phyloP scores from a whole-genome alignment of 2,113 vertebrate genomes.

The Dicaeum eximium region DNA sequence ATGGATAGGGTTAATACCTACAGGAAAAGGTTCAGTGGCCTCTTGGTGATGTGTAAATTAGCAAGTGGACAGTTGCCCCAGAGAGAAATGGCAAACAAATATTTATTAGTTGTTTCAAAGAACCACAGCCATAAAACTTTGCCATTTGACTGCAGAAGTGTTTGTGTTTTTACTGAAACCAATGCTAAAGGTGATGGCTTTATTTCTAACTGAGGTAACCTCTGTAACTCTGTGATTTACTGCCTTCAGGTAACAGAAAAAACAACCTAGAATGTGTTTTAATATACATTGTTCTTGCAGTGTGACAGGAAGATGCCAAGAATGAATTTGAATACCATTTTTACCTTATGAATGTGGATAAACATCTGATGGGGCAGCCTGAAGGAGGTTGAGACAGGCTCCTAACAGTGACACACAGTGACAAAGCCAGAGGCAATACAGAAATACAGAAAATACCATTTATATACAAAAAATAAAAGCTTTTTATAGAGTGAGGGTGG shows the following conservation, averaged over 20 bases:
- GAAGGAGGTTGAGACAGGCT: neutral
- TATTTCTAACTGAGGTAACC: constrained; percentile 6
- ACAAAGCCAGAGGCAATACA: neutral
- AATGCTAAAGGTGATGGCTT: constrained; percentile 31
- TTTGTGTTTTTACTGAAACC: constrained; percentile 53
- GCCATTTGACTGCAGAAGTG: constrained; percentile 1
- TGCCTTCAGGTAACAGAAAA: constrained; percentile 22
- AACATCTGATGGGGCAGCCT: neutral
- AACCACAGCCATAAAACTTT: constrained; percentile 40
- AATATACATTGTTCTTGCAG: neutral
- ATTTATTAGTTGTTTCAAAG: constrained; percentile 55
- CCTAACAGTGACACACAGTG: neutral
- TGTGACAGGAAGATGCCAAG: neutral
- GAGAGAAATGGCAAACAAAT: constrained; percentile 57
- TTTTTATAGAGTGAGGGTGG: neutral
- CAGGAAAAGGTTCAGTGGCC: constrained; percentile 15
- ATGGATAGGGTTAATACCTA: constrained; percentile 25
- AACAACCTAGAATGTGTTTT: neutral
- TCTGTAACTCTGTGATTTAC: constrained; percentile 11
- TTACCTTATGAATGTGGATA: neutral
- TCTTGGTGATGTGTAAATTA: constrained; percentile 42
- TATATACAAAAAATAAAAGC: neutral
- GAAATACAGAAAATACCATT: neutral
- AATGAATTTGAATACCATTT: neutral
- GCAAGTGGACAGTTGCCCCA: constrained; percentile 11